A percentile compares a stretch with the other conserved stretches of the same genome.
Conservation (phyloP, 2,797 vertebrate species). For the Mus minutoides region DNA sequence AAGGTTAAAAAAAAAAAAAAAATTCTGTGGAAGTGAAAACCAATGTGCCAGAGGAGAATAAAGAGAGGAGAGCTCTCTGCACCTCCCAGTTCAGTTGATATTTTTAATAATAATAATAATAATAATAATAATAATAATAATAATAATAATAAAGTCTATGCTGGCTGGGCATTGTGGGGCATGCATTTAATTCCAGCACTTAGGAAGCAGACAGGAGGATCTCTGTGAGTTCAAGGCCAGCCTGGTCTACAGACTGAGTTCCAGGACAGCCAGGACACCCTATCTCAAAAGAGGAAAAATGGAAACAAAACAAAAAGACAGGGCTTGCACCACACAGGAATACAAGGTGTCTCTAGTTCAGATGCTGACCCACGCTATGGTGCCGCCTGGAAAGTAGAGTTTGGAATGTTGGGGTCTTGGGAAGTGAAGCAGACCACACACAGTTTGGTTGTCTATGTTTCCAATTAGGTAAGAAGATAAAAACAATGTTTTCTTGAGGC, state of each 20-base stretch:
- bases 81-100: not conserved
- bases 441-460: not conserved
- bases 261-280: not conserved
- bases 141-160: too few species aligned
- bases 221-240: not conserved
- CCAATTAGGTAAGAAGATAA: not conserved
- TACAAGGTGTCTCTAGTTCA: not conserved
- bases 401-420: not conserved
- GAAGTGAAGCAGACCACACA: not conserved
- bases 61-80: not conserved
- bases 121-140: too few species aligned
- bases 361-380: not conserved
- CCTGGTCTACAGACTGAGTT: not conserved
- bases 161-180: too few species aligned
- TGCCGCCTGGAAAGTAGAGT: slow-evolving; percentile 16
- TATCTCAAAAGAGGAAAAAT: not conserved
- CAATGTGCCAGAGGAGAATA: not conserved
- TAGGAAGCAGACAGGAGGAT: not conserved
- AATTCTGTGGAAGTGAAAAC: not conserved
- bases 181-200: not conserved
- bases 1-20: not conserved
- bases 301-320: not conserved
- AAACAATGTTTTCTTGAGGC: not conserved
- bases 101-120: too few species aligned
- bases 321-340: not conserved